Base-by-base conservation (phyloP, 2,113 vertebrate species). In the Oncorhynchus mykiss region DNA sequence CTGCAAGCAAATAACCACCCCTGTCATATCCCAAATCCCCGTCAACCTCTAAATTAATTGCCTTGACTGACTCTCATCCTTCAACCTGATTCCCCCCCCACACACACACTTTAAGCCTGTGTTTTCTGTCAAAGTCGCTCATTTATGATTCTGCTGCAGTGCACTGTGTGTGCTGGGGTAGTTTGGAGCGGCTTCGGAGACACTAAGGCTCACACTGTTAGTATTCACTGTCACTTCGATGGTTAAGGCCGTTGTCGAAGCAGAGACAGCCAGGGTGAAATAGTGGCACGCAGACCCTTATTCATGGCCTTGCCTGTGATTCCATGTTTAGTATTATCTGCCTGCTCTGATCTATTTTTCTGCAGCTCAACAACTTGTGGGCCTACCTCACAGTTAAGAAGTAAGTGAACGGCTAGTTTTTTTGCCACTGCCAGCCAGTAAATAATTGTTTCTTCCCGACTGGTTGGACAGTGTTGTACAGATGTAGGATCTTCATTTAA, bases 1-100 rank as follows among this genome's bases (percentile, higher is more conserved):
- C 88, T 91, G 88, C 87, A 90, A 91, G 86, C 87, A 90, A 90
- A 90, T 89, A 89, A 90, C 90, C 83, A 91, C 79, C 82, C 86
- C 87, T 87, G 86, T 91, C 89, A 90, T 91, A 91, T 90, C 84
- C 81, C 88, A 88, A 91, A 89, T 84, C 86, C 84, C 84, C 12
- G 3, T 79, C 87, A 87, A 86, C 87, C 86, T 88, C 89, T 78
- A 90, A 89, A 91, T 91, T 90, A 88, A 90, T 91, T 87, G 89
- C 89, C 82, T 87, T 76, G 80, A 83, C 84, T 71, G 71, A 83
- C 78, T 85, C 87, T 90, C 90, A 89, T 90, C 88, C 87, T 85
- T 91, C 85, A 88, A 82, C 81, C 80, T 74, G 6, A 67, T 77
- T 82, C 75, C 72, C 71, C 39, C 3, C 27, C 0, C 27, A 27